Evolutionary conservation across 1,140 invertebrate species (phyloP), one percentile per base, ranked within the genome.

Genomic region (Cephus cinctus): DNA sequence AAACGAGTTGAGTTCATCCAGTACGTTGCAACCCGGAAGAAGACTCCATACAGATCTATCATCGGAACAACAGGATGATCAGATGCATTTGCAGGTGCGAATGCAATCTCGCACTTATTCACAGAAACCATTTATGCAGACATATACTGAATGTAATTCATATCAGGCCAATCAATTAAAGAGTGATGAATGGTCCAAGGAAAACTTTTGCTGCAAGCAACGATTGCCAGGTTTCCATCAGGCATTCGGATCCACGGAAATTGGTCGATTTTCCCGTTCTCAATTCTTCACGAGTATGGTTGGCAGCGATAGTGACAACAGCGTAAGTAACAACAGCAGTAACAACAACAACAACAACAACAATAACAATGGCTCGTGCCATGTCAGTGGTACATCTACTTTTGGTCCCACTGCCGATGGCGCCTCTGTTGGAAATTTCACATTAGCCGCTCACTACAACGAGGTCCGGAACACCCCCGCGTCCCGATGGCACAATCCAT

Each of bases 221-320:
- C 85, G 84, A 9, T 62, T 89, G 32, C 87, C 87, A 0, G 86
- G 86, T 1, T 89, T 88, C 49, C 84, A 87, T 53, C 86, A 88
- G 64, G 86, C 87, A 0, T 89, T 89, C 59, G 87, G 86, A 11
- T 87, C 86, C 1, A 88, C 86, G 18, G 87, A 88, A 67, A 88
- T 88, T 43, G 87, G 86, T 18, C 81, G 83, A 43, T 89, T 88
- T 55, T 80, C 79, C 9, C 73, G 78, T 44, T 76, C 78, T 4
- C 77, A 81, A 50, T 78, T 75, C 25, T 80, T 79, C 56, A 65
- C 68, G 5, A 76, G 64, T 47, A 76, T 75, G 69, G 69, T 76
- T 12, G 64, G 60, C 27, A 48, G 50, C 12, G 25, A 20, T 3
- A 35, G 12, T 14, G 47, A 35, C 23, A 60, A 54, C 51, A 65